phyloP scores from a whole-genome alignment of 1,140 invertebrate species.

The Pantala flavescens region DNA sequence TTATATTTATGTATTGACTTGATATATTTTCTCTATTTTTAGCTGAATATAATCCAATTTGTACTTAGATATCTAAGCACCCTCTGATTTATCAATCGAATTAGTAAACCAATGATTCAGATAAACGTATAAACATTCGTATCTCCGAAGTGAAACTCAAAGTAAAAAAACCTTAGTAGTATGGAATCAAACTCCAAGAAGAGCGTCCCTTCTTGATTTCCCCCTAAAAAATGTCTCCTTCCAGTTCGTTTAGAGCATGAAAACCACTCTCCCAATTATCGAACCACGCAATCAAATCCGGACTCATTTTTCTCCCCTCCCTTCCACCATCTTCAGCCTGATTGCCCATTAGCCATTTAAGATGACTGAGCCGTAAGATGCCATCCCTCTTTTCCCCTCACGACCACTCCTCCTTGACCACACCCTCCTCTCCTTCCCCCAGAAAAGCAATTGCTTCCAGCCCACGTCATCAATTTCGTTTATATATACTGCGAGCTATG shows the following conservation, averaged over 20 bases:
- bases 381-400: neutral
- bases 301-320: neutral
- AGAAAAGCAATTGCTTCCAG: slow-evolving; percentile 4
- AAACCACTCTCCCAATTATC: slow-evolving; percentile 1
- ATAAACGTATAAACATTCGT: too few species aligned
- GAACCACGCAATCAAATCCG: slow-evolving; percentile 4
- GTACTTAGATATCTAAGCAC: too few species aligned
- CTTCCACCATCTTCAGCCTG: neutral
- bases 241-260: neutral
- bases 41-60: too few species aligned
- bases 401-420: neutral
- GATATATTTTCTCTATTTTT: too few species aligned
- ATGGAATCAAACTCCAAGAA: too few species aligned
- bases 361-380: slow-evolving; percentile 7
- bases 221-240: neutral
- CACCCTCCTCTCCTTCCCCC: neutral
- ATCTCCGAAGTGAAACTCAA: too few species aligned
- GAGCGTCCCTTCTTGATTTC: neutral
- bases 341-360: slow-evolving; percentile 9
- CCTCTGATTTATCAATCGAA: too few species aligned
- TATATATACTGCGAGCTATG: slow-evolving; percentile 3
- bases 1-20: too few species aligned
- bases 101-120: too few species aligned
- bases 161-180: too few species aligned
- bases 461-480: slow-evolving; percentile 2